These are phyloP conservation scores for Bolinopsis microptera DNA, from an alignment of 37 sponge, comb jelly and placozoan species.

Conservation along the genomic window DNA sequence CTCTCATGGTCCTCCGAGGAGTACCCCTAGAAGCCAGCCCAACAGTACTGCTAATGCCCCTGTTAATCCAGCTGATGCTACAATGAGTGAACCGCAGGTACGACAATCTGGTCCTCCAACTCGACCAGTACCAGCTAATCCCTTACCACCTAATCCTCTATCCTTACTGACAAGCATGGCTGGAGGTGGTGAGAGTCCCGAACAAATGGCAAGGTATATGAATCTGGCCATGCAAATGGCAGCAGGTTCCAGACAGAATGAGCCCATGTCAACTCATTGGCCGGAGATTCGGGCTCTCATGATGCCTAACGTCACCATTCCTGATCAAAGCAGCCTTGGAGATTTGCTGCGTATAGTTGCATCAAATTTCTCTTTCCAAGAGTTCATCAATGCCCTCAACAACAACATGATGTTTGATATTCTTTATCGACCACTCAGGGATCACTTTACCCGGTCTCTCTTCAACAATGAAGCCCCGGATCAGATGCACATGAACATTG, in stretches of 20 bases:
- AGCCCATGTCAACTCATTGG: constrained; percentile 42
- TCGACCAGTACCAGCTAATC: neutral
- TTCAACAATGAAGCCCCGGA: neutral
- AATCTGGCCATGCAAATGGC: constrained; percentile 36
- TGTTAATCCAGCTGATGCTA: neutral
- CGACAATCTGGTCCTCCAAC: neutral
- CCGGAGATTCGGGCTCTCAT: constrained; percentile 13
- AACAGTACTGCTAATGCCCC: neutral
- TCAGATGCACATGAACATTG: neutral
- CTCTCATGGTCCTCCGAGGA: neutral
- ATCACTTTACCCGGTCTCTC: constrained; percentile 32
- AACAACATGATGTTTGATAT: constrained; percentile 48
- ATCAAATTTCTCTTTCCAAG: neutral
- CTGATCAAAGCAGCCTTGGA: constrained; percentile 10
- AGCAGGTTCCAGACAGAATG: neutral
- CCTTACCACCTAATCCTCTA: neutral
- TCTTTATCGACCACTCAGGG: neutral
- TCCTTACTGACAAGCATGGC: neutral
- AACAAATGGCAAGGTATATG: constrained; percentile 34
- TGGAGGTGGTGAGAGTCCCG: neutral
- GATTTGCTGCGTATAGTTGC: constrained; percentile 11
- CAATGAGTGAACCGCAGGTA: neutral
- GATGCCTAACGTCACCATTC: neutral
- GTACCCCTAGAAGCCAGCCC: neutral
- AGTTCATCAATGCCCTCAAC: constrained; percentile 39